These are phyloP conservation scores for Hippasteria phrygiana DNA, from an alignment of 53 echinoderm and acorn worm species.

Conservation along the genomic window DNA sequence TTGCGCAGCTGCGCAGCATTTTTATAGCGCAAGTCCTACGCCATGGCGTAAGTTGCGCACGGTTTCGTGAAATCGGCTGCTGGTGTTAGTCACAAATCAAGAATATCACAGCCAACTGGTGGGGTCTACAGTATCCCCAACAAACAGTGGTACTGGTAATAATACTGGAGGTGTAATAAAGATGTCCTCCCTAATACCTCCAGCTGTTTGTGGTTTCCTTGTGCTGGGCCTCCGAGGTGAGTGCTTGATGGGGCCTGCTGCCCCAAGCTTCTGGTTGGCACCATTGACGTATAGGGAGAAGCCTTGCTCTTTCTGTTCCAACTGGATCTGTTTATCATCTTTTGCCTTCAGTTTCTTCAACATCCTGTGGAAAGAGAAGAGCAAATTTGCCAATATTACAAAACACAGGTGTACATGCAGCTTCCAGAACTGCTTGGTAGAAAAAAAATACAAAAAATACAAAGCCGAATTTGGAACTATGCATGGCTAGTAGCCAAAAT, in stretches of 20 bases:
- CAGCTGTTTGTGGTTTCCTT: constrained; percentile 92
- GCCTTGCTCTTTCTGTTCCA: constrained; percentile 91
- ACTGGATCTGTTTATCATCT: constrained; percentile 90
- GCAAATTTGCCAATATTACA: neutral
- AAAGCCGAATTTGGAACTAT: no score
- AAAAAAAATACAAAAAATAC: neutral
- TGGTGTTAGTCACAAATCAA: no score
- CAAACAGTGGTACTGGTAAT: neutral
- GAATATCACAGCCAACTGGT: no score
- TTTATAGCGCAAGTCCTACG: no score
- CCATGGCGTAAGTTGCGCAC: no score
- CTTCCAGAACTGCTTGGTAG: neutral
- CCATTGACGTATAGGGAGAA: constrained; percentile 98
- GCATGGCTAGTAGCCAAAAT: no score
- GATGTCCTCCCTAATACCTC: constrained; percentile 61
- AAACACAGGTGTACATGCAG: neutral
- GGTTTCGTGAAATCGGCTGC: no score
- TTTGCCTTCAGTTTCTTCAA: constrained; percentile 92
- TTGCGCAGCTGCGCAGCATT: no score
- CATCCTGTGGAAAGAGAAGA: constrained; percentile 52
- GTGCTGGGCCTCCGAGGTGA: constrained; percentile 82
- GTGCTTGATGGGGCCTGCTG: constrained; percentile 55
- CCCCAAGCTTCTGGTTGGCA: constrained; percentile 68
- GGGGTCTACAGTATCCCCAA: neutral
- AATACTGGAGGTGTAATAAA: neutral